Conservation (phyloP, 1,140 invertebrate genomes). For the Drosophila yakuba region DNA sequence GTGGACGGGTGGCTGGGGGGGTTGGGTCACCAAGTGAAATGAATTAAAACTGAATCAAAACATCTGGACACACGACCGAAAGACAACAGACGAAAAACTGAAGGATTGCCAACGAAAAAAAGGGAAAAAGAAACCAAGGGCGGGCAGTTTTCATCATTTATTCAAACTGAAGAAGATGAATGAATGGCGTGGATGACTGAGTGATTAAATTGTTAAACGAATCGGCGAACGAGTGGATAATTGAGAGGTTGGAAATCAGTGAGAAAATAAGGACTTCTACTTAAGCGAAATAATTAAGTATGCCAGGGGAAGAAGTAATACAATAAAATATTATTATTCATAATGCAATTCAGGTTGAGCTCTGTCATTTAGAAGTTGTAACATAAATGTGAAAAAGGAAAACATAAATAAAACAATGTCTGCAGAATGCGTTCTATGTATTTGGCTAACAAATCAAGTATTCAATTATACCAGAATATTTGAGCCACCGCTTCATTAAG, state of each 20-base stretch:
- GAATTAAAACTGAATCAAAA: constrained; percentile 83
- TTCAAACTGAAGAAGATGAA: constrained; percentile 35
- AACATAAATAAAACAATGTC: neutral
- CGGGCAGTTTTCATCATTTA: constrained; percentile 26
- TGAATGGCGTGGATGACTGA: constrained; percentile 17
- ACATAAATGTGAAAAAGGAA: neutral
- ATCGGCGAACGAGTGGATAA: constrained; percentile 10
- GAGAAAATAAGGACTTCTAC: neutral
- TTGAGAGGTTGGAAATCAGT: neutral
- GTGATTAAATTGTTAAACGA: constrained; percentile 24
- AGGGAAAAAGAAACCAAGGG: neutral
- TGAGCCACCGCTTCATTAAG: constrained; percentile 41
- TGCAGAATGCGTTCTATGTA: neutral
- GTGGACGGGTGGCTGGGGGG: constrained; percentile 12
- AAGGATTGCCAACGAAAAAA: neutral
- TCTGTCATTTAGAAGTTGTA: no score
- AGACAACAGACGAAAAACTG: constrained; percentile 53
- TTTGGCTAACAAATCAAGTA: constrained; percentile 23
- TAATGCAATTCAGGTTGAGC: neutral
- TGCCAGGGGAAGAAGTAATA: neutral
- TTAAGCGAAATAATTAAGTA: neutral
- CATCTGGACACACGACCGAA: constrained; percentile 73
- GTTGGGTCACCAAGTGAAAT: constrained; percentile 65
- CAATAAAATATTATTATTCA: neutral
- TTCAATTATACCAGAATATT: constrained; percentile 43